phyloP scores from a whole-genome alignment of 2,113 vertebrate species.

The Sylvilagus bachmani region DNA sequence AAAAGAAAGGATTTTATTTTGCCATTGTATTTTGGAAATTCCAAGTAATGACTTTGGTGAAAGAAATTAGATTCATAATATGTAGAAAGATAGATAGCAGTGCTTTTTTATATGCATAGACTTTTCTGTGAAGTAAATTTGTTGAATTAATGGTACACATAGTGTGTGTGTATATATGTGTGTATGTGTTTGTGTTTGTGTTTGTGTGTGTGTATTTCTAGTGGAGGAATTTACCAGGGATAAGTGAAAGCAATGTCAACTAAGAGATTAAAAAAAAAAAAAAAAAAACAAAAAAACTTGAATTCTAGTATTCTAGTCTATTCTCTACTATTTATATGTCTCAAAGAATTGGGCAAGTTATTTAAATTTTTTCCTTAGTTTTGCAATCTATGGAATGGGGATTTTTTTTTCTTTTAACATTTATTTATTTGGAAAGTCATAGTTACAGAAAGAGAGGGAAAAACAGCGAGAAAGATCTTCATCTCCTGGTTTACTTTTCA shows the following conservation, averaged over 20 bases:
- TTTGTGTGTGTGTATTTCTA: neutral
- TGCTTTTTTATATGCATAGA: slow-evolving; percentile 33
- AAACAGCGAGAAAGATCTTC: too few species aligned
- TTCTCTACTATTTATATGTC: neutral
- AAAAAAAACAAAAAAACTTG: neutral
- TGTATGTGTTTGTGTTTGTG: neutral
- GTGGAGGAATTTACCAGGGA: neutral
- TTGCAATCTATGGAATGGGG: neutral
- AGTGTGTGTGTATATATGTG: neutral
- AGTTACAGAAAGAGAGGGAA: too few species aligned
- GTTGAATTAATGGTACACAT: neutral
- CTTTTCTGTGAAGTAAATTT: slow-evolving; percentile 30
- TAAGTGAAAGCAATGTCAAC: slow-evolving; percentile 5
- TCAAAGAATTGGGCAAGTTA: slow-evolving; percentile 17
- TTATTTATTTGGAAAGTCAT: too few species aligned
- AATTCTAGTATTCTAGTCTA: slow-evolving; percentile 29
- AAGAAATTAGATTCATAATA: slow-evolving; percentile 56
- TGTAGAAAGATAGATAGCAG: slow-evolving; percentile 27
- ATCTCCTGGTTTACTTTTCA: too few species aligned
- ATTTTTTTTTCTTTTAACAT: neutral
- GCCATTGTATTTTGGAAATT: slow-evolving; percentile 41
- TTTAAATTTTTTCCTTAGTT: slow-evolving; percentile 44
- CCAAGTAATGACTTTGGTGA: slow-evolving; percentile 54
- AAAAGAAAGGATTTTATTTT: slow-evolving; percentile 64
- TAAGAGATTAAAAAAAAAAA: neutral